Percentiles rank a stretch among this genome's conserved stretches.
phyloP scores from a whole-genome alignment of 1,140 invertebrate species.

The Thaumetopoea pityocampa region DNA sequence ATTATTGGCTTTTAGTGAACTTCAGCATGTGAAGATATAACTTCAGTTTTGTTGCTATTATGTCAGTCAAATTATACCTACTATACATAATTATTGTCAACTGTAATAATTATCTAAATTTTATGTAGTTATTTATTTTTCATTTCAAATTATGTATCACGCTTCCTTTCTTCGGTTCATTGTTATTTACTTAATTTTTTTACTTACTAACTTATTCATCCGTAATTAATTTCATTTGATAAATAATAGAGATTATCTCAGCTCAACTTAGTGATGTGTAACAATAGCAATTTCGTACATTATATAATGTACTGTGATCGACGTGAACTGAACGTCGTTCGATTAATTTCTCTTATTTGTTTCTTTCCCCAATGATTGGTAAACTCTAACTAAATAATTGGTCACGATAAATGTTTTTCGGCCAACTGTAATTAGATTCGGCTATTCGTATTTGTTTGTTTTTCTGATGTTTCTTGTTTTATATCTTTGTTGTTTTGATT shows the following conservation, averaged over 20 bases:
- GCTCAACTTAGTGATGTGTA: background rate
- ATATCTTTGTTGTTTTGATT: conserved; percentile 14
- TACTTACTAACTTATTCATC: too few relatives aligned
- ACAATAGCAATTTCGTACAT: background rate
- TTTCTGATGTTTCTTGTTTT: conserved; percentile 8
- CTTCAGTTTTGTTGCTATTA: too few relatives aligned
- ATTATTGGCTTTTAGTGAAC: too few relatives aligned
- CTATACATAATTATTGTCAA: too few relatives aligned
- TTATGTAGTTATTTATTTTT: too few relatives aligned
- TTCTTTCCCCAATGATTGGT: conserved; percentile 1
- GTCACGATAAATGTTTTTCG: conserved; percentile 26
- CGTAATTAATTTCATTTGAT: too few relatives aligned
- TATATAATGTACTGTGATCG: background rate
- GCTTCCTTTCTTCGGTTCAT: too few relatives aligned
- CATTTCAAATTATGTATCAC: too few relatives aligned
- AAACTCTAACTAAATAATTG: conserved; percentile 29
- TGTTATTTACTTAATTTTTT: too few relatives aligned
- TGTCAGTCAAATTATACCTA: too few relatives aligned
- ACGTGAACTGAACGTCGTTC: conserved; percentile 4
- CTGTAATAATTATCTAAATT: too few relatives aligned
- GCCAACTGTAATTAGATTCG: conserved; percentile 24
- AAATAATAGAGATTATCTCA: background rate
- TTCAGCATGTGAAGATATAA: too few relatives aligned
- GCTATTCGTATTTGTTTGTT: conserved; percentile 15
- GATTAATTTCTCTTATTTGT: conserved; percentile 21